Evolutionary conservation across 2,113 vertebrate species (phyloP).

Genomic region (Odocoileus hemionus): DNA sequence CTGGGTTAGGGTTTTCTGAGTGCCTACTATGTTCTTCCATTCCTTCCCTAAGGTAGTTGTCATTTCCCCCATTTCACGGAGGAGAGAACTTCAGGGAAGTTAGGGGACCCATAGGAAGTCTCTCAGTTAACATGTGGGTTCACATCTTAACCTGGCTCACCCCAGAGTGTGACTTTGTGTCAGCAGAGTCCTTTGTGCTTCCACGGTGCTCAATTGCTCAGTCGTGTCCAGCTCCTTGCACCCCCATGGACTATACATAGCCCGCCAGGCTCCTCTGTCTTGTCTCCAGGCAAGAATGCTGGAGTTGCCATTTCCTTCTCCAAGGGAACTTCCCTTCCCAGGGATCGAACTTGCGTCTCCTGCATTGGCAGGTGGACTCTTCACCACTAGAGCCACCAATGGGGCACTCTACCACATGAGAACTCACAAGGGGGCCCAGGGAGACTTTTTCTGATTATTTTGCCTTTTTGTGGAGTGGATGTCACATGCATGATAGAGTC

Average conservation of each 20-base stretch:
- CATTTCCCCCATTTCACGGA: neutral
- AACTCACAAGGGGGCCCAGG: neutral
- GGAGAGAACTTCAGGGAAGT: neutral
- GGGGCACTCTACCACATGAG: neutral
- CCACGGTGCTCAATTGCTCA: neutral
- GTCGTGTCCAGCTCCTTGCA: neutral
- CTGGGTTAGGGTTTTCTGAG: neutral
- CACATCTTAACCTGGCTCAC: neutral
- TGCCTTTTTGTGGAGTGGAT: neutral
- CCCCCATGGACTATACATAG: neutral
- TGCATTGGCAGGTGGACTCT: neutral
- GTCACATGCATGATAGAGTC: neutral
- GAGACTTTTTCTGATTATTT: neutral
- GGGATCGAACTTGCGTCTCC: neutral
- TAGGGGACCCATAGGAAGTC: neutral
- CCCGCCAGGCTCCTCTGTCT: neutral
- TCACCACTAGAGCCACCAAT: neutral
- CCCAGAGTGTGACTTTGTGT: neutral
- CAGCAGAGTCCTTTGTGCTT: neutral
- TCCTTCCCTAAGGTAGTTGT: neutral
- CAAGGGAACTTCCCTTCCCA: neutral
- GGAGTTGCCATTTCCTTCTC: neutral
- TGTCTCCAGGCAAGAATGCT: neutral
- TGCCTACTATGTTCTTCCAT: neutral
- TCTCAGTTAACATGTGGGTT: neutral